Evolutionary conservation across 2,797 vertebrate genomes (phyloP).

Genomic region (Clarias fuscus): DNA sequence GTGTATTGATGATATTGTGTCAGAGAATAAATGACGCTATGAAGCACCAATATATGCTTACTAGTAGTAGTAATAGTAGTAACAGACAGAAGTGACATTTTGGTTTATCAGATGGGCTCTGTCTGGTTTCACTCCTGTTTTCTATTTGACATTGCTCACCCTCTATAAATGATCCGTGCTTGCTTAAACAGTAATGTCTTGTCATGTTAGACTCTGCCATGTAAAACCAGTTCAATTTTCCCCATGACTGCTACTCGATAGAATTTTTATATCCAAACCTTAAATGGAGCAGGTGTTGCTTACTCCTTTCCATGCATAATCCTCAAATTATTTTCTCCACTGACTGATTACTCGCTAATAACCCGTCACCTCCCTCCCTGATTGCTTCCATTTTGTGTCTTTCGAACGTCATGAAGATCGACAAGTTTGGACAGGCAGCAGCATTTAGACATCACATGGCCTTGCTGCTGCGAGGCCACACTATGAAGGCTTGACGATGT

Average conservation of each 20-base stretch:
- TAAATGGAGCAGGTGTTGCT: slow-evolving; percentile 11
- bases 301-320: slow-evolving; percentile 1
- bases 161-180: slow-evolving; percentile 7
- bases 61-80: not conserved
- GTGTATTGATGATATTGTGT: too few relatives aligned
- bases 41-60: not conserved
- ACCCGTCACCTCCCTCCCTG: not conserved
- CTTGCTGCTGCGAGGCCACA: slow-evolving; percentile 25
- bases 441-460: slow-evolving; percentile 13
- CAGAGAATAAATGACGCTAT: not conserved
- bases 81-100: not conserved
- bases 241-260: not conserved
- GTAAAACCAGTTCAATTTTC: not conserved
- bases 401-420: slow-evolving; percentile 25
- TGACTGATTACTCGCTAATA: not conserved
- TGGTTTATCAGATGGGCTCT: not conserved
- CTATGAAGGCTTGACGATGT: slow-evolving; percentile 23
- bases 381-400: not conserved
- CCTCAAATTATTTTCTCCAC: not conserved
- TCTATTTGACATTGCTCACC: not conserved
- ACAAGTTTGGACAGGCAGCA: slow-evolving; percentile 28
- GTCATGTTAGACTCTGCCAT: not conserved
- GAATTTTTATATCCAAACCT: not conserved
- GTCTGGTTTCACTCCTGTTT: slow-evolving; percentile 5
- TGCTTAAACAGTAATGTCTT: not conserved